These are phyloP conservation scores for Camptogramma bilineatum DNA, from an alignment of 2,888 invertebrate genomes.

Conservation along the genomic window DNA sequence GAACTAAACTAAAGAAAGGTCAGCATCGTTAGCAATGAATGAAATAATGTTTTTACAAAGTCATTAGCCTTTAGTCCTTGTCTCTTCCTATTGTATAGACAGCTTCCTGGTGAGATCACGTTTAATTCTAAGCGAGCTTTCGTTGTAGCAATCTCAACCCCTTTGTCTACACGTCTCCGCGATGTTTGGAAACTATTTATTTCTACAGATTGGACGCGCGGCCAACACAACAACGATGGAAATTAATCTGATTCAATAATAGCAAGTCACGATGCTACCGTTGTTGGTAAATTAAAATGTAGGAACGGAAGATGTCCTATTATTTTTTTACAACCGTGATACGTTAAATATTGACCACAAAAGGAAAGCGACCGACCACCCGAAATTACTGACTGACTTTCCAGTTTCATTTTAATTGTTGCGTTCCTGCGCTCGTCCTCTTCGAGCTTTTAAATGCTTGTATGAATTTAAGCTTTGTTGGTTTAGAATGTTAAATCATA, in stretches of 20 bases:
- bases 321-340: slow-evolving; percentile 58
- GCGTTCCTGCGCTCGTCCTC: slow-evolving; percentile 36
- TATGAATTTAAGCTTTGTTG: slow-evolving; percentile 24
- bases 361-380: slow-evolving; percentile 62
- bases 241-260: slow-evolving; percentile 78
- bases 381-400: slow-evolving; percentile 56
- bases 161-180: slow-evolving; percentile 65
- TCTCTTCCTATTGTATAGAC: slow-evolving; percentile 62
- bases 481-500: slow-evolving; percentile 15
- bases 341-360: slow-evolving; percentile 51
- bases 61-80: slow-evolving; percentile 66
- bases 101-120: slow-evolving; percentile 74
- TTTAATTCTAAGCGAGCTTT: slow-evolving; percentile 64
- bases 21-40: slow-evolving; percentile 32
- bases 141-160: slow-evolving; percentile 50
- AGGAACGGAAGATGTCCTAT: slow-evolving; percentile 70
- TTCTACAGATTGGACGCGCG: slow-evolving; percentile 59
- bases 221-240: slow-evolving; percentile 63
- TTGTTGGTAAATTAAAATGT: slow-evolving; percentile 77
- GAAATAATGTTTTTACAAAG: slow-evolving; percentile 58
- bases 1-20: slow-evolving; percentile 3
- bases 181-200: slow-evolving; percentile 69
- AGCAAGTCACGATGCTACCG: slow-evolving; percentile 81
- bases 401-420: slow-evolving; percentile 52
- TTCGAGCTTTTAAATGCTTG: slow-evolving; percentile 25